Conservation (phyloP, 2,113 vertebrate genomes). For the Isurus oxyrinchus region DNA sequence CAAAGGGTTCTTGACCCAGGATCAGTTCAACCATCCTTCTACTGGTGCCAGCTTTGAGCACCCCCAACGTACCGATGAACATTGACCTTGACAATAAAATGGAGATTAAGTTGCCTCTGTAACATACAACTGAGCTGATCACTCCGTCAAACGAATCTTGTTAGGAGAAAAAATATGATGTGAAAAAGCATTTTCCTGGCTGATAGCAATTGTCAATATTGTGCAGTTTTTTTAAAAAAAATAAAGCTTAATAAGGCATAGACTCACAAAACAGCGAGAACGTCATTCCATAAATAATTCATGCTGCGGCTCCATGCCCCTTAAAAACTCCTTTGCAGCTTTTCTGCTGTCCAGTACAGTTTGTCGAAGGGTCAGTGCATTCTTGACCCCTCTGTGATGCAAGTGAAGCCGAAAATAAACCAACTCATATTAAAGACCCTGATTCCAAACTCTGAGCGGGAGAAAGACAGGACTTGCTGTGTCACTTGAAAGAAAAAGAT, state of each 20-base stretch:
- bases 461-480: neutral
- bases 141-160: neutral
- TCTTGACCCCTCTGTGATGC: neutral
- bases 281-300: neutral
- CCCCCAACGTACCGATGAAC: neutral
- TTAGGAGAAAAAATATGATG: neutral
- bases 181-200: neutral
- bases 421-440: neutral
- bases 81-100: neutral
- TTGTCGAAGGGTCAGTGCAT: neutral
- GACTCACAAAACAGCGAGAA: no score
- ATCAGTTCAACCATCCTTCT: neutral
- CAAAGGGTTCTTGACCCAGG: neutral
- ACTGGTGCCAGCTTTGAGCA: neutral
- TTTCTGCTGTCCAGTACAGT: neutral
- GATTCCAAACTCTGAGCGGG: neutral
- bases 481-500: conserved; percentile 30
- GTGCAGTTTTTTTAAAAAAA: neutral
- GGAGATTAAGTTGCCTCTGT: neutral
- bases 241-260: neutral
- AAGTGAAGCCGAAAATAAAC: neutral
- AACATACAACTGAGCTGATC: neutral
- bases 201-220: neutral
- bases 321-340: neutral
- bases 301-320: neutral